Conservation (phyloP, 2,113 vertebrate species). For the Hyla sarda region DNA sequence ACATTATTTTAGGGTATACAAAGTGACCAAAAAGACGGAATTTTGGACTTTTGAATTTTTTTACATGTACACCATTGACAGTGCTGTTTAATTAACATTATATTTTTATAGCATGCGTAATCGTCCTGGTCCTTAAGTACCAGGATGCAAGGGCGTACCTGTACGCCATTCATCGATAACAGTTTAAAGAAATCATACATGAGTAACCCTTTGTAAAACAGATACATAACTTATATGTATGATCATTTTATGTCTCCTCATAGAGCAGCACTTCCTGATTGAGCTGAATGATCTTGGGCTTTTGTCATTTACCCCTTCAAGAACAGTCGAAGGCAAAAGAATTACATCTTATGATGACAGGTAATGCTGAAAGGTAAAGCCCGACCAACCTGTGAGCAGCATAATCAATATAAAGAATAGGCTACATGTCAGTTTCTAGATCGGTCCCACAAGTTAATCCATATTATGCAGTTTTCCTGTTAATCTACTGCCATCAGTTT, state of each 20-base stretch:
- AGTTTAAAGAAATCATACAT: neutral
- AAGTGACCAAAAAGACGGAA: too few relatives aligned
- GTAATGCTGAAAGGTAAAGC: conserved; percentile 61
- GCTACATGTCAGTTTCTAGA: neutral
- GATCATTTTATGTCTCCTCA: conserved; percentile 22
- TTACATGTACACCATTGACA: too few relatives aligned
- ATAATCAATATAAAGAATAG: neutral
- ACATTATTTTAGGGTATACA: too few relatives aligned
- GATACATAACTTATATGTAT: neutral
- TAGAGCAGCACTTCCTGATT: conserved; percentile 82
- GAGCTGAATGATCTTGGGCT: conserved; percentile 81
- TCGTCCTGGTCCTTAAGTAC: too few relatives aligned
- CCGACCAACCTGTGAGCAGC: neutral
- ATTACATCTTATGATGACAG: conserved; percentile 89
- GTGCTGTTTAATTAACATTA: too few relatives aligned
- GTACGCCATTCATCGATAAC: too few relatives aligned
- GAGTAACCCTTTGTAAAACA: neutral
- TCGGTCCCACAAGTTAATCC: neutral
- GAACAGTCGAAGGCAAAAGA: conserved; percentile 82
- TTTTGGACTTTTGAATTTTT: too few relatives aligned
- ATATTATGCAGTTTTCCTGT: neutral
- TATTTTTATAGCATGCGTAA: too few relatives aligned
- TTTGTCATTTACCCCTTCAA: conserved; percentile 84
- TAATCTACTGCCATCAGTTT: neutral
- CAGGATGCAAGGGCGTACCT: too few relatives aligned